A percentile compares a stretch with the other conserved stretches of the same genome.
These are phyloP conservation scores for Gandaritis pyraliata DNA, from an alignment of 2,888 invertebrate genomes.

Conservation along the genomic window DNA sequence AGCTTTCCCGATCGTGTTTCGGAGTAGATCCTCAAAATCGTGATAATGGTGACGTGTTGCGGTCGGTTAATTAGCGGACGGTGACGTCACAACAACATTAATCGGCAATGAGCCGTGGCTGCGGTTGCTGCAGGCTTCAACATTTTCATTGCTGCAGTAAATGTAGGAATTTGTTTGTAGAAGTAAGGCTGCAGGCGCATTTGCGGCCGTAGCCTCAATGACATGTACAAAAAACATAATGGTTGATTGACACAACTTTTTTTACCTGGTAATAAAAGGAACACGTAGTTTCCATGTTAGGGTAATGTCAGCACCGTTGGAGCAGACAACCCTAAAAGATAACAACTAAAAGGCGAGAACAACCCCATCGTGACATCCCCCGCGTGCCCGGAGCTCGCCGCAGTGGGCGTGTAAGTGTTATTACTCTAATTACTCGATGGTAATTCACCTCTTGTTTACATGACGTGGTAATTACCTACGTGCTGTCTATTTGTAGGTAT, in stretches of 20 bases:
- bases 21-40: neutral
- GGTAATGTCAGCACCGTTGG: neutral
- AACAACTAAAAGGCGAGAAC: neutral
- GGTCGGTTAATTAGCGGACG: conserved; percentile 3
- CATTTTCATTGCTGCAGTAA: too few species aligned
- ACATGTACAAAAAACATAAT: too few species aligned
- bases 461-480: conserved; percentile 12
- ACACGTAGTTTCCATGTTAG: neutral
- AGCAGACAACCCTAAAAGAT: neutral
- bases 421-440: conserved; percentile 6
- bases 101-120: neutral
- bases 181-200: too few species aligned
- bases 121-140: neutral
- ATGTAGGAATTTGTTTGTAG: too few species aligned
- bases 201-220: too few species aligned
- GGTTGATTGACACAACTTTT: too few species aligned
- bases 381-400: neutral
- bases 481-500: neutral
- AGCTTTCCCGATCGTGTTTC: too few species aligned
- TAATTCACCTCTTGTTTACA: conserved; percentile 19
- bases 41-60: neutral
- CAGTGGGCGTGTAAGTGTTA: conserved; percentile 5
- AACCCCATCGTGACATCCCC: neutral
- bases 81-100: neutral
- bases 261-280: too few species aligned